These are phyloP conservation scores for Diadegma fenestrale DNA, from an alignment of 2,888 invertebrate species.

Conservation along the genomic window DNA sequence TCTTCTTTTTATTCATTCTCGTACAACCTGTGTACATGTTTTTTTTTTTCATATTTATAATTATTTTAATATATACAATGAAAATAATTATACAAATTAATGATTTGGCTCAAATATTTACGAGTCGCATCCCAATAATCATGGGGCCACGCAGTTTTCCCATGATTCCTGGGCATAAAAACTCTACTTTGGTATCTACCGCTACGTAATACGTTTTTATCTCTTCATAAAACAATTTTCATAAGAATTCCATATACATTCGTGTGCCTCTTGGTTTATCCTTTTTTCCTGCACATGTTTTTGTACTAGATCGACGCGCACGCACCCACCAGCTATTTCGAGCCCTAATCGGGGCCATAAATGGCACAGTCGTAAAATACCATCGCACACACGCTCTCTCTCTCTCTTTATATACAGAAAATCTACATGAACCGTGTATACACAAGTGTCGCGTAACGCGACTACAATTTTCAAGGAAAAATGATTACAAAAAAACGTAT, in stretches of 20 bases:
- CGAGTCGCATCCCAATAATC: constrained; percentile 36
- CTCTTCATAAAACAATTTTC: constrained; percentile 48
- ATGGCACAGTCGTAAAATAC: constrained; percentile 58
- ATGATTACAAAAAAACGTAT: constrained; percentile 4
- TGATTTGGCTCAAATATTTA: not conserved
- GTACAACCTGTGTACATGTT: not conserved
- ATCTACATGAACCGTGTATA: constrained; percentile 11
- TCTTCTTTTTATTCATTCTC: constrained; percentile 18
- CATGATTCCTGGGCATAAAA: not conserved
- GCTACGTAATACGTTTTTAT: constrained; percentile 51
- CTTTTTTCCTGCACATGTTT: not conserved
- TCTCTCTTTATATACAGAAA: constrained; percentile 46
- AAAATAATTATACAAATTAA: constrained; percentile 10
- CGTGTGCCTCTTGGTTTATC: too few species aligned
- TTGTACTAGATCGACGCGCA: constrained; percentile 16
- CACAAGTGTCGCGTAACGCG: constrained; percentile 8
- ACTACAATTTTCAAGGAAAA: constrained; percentile 18
- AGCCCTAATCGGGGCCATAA: constrained; percentile 64
- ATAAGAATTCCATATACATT: constrained; percentile 71
- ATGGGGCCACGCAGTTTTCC: not conserved
- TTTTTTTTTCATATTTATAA: not conserved
- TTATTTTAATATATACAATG: constrained; percentile 1
- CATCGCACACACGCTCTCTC: constrained; percentile 21
- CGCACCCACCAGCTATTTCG: constrained; percentile 39
- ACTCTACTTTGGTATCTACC: constrained; percentile 61